phyloP scores from a whole-genome alignment of 2,888 invertebrate genomes.

The Neuroscelio doddi region DNA sequence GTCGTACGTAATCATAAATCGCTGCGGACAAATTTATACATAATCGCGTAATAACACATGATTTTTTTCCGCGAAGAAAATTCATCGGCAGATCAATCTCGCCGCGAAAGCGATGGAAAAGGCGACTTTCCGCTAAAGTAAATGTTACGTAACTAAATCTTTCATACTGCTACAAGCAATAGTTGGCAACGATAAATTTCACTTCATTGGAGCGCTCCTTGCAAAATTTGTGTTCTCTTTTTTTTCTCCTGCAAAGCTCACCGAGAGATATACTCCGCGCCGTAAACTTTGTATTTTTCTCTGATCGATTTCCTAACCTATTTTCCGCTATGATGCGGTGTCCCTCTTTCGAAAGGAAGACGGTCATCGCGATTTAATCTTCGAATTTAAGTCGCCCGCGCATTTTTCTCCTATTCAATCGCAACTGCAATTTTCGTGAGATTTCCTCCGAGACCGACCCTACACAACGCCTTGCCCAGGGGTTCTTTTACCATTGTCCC shows the following conservation, averaged over 20 bases:
- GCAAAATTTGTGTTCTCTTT: neutral
- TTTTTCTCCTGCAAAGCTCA: constrained; percentile 28
- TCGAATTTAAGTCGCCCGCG: constrained; percentile 25
- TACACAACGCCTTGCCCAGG: constrained; percentile 1
- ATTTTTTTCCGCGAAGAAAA: too few species aligned
- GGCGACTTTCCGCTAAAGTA: neutral
- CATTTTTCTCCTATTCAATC: constrained; percentile 40
- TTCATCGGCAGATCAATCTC: too few species aligned
- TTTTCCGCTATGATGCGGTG: constrained; percentile 24
- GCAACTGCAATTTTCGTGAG: constrained; percentile 40
- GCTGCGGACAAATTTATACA: too few species aligned
- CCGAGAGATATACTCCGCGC: constrained; percentile 1
- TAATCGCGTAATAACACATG: too few species aligned
- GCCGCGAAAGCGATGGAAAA: too few species aligned
- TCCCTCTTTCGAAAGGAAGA: constrained; percentile 13
- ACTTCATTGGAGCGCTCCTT: neutral
- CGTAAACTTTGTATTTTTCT: constrained; percentile 36
- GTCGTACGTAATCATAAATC: too few species aligned
- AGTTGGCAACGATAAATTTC: constrained; percentile 1
- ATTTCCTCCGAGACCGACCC: constrained; percentile 36
- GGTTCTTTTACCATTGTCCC: constrained; percentile 16
- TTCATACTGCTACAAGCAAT: neutral
- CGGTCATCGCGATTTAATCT: constrained; percentile 40
- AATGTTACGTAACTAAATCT: neutral
- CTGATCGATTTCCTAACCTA: constrained; percentile 30